Conservation (phyloP, 2,797 vertebrate genomes). For the Chloroceryle inda region DNA sequence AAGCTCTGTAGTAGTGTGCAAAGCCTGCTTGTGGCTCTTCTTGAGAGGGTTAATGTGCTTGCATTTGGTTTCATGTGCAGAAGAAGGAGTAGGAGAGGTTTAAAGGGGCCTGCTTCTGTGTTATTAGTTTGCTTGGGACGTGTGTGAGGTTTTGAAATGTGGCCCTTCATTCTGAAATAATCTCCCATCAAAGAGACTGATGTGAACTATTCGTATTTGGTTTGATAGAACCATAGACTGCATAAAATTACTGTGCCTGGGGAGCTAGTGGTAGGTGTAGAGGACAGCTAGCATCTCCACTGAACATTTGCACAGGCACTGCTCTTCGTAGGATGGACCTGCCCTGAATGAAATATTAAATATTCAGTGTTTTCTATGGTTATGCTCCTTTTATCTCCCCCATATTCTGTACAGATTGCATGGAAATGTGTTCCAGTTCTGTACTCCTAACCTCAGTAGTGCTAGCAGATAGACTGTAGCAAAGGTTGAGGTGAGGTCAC, state of each 20-base stretch:
- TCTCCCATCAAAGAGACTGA: not conserved
- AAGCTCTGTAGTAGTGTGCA: not conserved
- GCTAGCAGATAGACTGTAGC: not conserved
- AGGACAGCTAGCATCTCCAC: not conserved
- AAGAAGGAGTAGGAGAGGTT: not conserved
- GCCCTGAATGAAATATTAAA: not conserved
- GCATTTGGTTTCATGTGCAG: not conserved
- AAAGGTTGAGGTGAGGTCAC: not conserved
- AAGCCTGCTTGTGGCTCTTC: not conserved
- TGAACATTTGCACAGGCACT: not conserved
- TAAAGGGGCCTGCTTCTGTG: not conserved
- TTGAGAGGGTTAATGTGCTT: not conserved
- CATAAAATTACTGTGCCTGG: not conserved
- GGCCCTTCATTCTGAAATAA: not conserved
- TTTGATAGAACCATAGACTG: not conserved
- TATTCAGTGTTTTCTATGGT: not conserved
- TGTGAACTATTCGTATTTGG: not conserved
- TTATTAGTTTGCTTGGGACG: not conserved
- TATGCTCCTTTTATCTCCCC: not conserved
- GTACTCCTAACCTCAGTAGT: not conserved
- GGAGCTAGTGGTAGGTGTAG: not conserved
- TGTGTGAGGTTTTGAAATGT: not conserved
- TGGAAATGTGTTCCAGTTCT: not conserved
- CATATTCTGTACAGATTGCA: not conserved
- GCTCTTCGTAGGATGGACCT: fast-evolving